A percentile compares a stretch with the other conserved stretches of the same genome.
Evolutionary conservation across 2,888 invertebrate genomes (phyloP).

Genomic region (Torymus texanus): DNA sequence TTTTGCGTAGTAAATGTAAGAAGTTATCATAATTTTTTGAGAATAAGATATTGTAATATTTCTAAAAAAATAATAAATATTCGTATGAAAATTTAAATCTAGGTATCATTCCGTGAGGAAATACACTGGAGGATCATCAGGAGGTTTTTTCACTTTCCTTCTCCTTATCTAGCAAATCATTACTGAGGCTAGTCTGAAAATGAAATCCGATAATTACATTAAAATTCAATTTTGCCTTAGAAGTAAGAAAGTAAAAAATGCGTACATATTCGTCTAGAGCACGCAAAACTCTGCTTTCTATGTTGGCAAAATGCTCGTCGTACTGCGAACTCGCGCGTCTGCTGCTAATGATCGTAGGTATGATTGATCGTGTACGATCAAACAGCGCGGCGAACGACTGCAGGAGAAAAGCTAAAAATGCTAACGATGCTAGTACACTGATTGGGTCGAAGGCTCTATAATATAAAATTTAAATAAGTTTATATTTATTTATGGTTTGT

Average conservation of each 20-base stretch:
- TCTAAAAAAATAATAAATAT: constrained; percentile 53
- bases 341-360: constrained; percentile 67
- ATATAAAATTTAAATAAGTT: constrained; percentile 5
- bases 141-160: constrained; percentile 35
- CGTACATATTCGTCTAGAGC: constrained; percentile 71
- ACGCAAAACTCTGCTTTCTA: constrained; percentile 64
- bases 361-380: constrained; percentile 69
- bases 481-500: background rate
- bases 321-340: constrained; percentile 58
- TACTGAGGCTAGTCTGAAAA: constrained; percentile 54
- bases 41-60: constrained; percentile 56
- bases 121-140: background rate
- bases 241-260: constrained; percentile 21
- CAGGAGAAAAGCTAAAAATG: constrained; percentile 74
- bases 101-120: constrained; percentile 25
- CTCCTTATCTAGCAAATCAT: constrained; percentile 43
- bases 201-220: constrained; percentile 16
- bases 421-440: constrained; percentile 72
- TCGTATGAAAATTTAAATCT: constrained; percentile 40
- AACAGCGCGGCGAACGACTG: constrained; percentile 71
- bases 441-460: constrained; percentile 73
- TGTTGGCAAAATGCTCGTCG: constrained; percentile 58
- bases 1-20: constrained; percentile 50
- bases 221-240: constrained; percentile 7
- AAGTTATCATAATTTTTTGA: constrained; percentile 49